These are phyloP conservation scores for Drosophila pegasa DNA, from an alignment of 2,888 invertebrate species.

Conservation along the genomic window DNA sequence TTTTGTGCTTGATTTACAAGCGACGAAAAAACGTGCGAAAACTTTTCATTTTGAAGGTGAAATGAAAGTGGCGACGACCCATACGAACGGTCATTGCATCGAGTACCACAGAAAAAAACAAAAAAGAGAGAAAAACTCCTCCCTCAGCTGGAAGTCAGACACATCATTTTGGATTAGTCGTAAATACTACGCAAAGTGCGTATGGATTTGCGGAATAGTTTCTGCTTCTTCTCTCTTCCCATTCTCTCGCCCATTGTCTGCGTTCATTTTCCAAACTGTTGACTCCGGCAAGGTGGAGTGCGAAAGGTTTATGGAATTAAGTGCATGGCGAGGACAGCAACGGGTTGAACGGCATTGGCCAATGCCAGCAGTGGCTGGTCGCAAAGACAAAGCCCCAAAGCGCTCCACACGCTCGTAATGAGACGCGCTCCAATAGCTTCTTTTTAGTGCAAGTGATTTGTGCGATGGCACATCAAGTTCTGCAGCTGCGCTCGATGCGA, in stretches of 20 bases:
- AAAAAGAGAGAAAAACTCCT: too few species aligned
- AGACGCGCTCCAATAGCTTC: slow-evolving; percentile 49
- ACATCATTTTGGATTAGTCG: slow-evolving; percentile 75
- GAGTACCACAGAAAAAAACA: slow-evolving; percentile 9
- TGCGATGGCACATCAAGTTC: slow-evolving; percentile 48
- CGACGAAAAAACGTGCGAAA: slow-evolving; percentile 37
- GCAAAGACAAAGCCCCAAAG: slow-evolving; percentile 11
- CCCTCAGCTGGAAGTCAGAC: slow-evolving; percentile 61
- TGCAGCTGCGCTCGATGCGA: slow-evolving; percentile 30
- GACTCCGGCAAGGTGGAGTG: slow-evolving; percentile 51
- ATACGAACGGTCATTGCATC: slow-evolving; percentile 63
- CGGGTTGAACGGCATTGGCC: slow-evolving; percentile 58
- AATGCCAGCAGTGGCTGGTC: slow-evolving; percentile 13
- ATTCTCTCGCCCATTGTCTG: slow-evolving; percentile 52
- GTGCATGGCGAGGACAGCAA: slow-evolving; percentile 32
- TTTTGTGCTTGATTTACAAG: slow-evolving; percentile 30
- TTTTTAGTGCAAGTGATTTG: slow-evolving; percentile 54
- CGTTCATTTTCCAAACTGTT: slow-evolving; percentile 72
- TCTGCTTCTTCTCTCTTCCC: slow-evolving; percentile 2
- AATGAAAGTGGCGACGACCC: slow-evolving; percentile 59
- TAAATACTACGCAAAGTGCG: slow-evolving; percentile 60
- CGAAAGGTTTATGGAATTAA: slow-evolving; percentile 57
- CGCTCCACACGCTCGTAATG: slow-evolving; percentile 41
- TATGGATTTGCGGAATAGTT: slow-evolving; percentile 40
- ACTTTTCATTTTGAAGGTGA: slow-evolving; percentile 66